Conservation (phyloP, 2,888 invertebrate species). For the Pammene fasciana region DNA sequence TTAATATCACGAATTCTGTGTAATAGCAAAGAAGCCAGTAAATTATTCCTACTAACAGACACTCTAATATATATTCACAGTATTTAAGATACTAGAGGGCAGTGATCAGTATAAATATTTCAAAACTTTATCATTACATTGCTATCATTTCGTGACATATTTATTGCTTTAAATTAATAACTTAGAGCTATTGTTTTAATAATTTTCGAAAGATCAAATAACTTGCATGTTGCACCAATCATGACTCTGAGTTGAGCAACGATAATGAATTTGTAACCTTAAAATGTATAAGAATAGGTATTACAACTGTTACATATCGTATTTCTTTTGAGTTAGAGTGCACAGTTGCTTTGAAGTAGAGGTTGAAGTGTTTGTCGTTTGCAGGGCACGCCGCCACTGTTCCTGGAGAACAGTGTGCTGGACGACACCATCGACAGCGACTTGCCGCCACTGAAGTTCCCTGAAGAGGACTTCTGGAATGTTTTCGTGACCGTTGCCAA, state of each 20-base stretch:
- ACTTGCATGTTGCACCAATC: slow-evolving; percentile 32
- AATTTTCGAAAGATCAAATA: slow-evolving; percentile 16
- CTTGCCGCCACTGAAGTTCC: slow-evolving; percentile 73
- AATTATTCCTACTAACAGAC: too few relatives aligned
- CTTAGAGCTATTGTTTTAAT: slow-evolving; percentile 11
- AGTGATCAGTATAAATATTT: slow-evolving; percentile 5
- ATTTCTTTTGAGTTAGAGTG: neutral
- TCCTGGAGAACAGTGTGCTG: slow-evolving; percentile 48
- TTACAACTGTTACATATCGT: neutral
- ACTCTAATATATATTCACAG: neutral
- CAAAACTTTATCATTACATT: slow-evolving; percentile 11
- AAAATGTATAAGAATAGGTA: neutral
- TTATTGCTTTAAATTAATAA: slow-evolving; percentile 29
- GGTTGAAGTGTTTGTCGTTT: slow-evolving; percentile 30
- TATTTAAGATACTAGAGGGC: neutral
- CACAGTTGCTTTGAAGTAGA: neutral
- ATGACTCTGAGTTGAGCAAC: slow-evolving; percentile 2
- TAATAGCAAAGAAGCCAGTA: too few relatives aligned
- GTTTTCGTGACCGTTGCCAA: slow-evolving; percentile 85
- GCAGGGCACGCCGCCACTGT: slow-evolving; percentile 48
- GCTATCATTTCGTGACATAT: slow-evolving; percentile 21
- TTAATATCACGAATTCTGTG: too few relatives aligned
- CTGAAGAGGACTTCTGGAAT: slow-evolving; percentile 81
- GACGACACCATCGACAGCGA: slow-evolving; percentile 71
- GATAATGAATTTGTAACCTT: neutral